Conservation (phyloP, 1,140 invertebrate genomes). For the Fopius arisanus region DNA sequence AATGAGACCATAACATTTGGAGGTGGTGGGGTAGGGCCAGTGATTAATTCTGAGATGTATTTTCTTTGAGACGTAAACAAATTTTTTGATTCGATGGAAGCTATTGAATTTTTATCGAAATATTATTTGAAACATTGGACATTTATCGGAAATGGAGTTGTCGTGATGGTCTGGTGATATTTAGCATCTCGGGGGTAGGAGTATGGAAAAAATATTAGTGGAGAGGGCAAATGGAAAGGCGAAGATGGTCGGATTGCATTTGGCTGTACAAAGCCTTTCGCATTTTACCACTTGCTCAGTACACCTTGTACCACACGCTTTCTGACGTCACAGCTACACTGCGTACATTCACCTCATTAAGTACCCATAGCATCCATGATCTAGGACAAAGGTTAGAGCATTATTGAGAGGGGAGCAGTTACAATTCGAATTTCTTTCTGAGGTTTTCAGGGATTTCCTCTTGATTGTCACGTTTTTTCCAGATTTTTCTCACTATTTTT, state of each 20-base stretch:
- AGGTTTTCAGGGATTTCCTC: neutral
- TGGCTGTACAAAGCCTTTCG: constrained; percentile 17
- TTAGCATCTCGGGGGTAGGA: too few relatives aligned
- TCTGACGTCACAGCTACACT: constrained; percentile 30
- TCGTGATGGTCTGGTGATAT: too few relatives aligned
- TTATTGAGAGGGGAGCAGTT: neutral
- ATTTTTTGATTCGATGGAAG: too few relatives aligned
- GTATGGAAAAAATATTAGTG: neutral
- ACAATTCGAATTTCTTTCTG: neutral
- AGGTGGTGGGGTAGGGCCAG: too few relatives aligned
- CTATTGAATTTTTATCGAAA: too few relatives aligned
- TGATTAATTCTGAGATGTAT: too few relatives aligned
- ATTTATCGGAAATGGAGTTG: too few relatives aligned
- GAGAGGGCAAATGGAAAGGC: constrained; percentile 31
- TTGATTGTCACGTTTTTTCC: neutral
- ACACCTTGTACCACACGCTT: constrained; percentile 30
- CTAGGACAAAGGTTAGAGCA: constrained; percentile 33
- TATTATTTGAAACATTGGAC: too few relatives aligned
- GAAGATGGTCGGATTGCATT: constrained; percentile 2
- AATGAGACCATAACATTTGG: too few relatives aligned
- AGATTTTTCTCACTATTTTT: too few relatives aligned
- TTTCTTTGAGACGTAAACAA: too few relatives aligned
- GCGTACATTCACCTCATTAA: constrained; percentile 37
- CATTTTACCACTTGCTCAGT: constrained; percentile 4
- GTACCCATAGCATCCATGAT: constrained; percentile 24